These are phyloP conservation scores for Caenorhabditis sinica DNA, from an alignment of 2,888 invertebrate species.

Conservation along the genomic window DNA sequence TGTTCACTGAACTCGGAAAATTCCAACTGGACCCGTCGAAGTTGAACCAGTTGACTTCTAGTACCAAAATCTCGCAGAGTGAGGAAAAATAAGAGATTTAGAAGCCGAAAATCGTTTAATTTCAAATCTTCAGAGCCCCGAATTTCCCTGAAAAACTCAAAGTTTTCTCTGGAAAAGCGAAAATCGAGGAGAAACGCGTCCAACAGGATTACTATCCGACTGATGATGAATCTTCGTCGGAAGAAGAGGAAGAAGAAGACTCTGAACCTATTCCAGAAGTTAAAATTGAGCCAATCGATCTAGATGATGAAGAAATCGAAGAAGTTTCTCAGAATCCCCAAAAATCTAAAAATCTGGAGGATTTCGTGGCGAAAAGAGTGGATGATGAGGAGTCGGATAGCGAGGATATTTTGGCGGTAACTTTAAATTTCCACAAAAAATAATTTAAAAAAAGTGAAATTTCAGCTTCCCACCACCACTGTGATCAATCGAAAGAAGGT, in stretches of 20 bases:
- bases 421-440: too few relatives aligned
- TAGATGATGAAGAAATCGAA: too few relatives aligned
- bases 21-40: slow-evolving; percentile 91
- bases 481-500: slow-evolving; percentile 59
- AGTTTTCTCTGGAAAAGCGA: slow-evolving; percentile 65
- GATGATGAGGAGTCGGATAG: slow-evolving; percentile 62
- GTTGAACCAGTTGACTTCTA: slow-evolving; percentile 89
- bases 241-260: slow-evolving; percentile 65
- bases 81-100: slow-evolving; percentile 55
- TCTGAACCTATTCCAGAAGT: slow-evolving; percentile 45
- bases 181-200: slow-evolving; percentile 46
- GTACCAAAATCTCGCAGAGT: slow-evolving; percentile 35
- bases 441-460: too few relatives aligned
- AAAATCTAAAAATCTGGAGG: background rate
- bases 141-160: slow-evolving; percentile 70
- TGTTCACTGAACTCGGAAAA: slow-evolving; percentile 90
- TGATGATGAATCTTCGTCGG: slow-evolving; percentile 72
- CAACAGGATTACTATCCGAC: slow-evolving; percentile 75
- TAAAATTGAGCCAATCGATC: slow-evolving; percentile 39
- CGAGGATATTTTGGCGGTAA: slow-evolving; percentile 63
- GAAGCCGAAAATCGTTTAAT: too few relatives aligned
- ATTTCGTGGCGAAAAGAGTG: slow-evolving; percentile 26
- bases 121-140: slow-evolving; percentile 35
- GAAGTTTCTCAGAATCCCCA: too few relatives aligned
- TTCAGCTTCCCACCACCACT: slow-evolving; percentile 57